Evolutionary conservation across 2,797 vertebrate species (phyloP).

Genomic region (Mergus octosetaceus): DNA sequence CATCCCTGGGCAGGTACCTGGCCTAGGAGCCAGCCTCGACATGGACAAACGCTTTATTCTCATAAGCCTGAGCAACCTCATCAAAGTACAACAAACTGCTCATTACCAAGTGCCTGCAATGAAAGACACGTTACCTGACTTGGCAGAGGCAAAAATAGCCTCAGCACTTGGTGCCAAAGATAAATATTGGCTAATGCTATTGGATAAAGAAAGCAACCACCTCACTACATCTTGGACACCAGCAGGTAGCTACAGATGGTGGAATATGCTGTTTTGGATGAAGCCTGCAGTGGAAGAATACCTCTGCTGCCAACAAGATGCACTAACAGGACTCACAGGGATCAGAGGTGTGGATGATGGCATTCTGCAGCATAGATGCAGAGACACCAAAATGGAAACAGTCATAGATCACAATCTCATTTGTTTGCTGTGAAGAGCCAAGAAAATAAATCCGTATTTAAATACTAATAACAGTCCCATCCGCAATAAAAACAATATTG

Average conservation of each 20-base stretch:
- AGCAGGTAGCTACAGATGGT: slow-evolving; percentile 71
- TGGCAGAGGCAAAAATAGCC: slow-evolving; percentile 60
- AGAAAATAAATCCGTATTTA: neutral
- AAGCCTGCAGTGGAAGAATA: slow-evolving; percentile 58
- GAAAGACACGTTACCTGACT: neutral
- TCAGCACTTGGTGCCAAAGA: neutral
- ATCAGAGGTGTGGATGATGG: slow-evolving; percentile 65
- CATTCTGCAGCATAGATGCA: slow-evolving; percentile 39
- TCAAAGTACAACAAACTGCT: neutral
- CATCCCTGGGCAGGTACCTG: neutral
- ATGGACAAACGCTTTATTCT: rapidly evolving
- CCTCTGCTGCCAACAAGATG: slow-evolving; percentile 67
- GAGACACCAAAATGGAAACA: neutral
- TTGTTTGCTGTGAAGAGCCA: neutral
- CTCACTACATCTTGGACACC: slow-evolving; percentile 55
- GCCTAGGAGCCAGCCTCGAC: neutral
- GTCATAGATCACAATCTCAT: neutral
- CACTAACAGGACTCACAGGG: slow-evolving; percentile 64
- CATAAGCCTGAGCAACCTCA: neutral
- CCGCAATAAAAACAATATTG: neutral
- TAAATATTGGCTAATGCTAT: slow-evolving; percentile 32
- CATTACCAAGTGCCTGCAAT: neutral
- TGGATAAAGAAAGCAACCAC: slow-evolving; percentile 49
- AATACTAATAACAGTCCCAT: neutral
- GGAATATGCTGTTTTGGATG: slow-evolving; percentile 58